phyloP scores from a whole-genome alignment of 2,888 invertebrate genomes.

The Stenodera caucasica region DNA sequence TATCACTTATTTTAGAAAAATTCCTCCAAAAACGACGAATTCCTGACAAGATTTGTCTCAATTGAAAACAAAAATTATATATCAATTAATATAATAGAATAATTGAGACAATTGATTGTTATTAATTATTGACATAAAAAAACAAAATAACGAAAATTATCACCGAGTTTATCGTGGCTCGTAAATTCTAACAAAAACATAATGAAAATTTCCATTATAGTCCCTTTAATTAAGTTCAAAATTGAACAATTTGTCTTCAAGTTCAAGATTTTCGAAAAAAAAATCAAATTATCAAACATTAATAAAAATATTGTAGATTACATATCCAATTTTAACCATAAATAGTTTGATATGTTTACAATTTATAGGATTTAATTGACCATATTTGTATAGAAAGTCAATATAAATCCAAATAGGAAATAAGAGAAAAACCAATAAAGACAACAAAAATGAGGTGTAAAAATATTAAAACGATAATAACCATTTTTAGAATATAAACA shows the following conservation, averaged over 20 bases:
- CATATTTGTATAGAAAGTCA: constrained; percentile 2
- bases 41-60: no score
- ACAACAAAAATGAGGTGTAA: background rate
- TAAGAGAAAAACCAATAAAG: background rate
- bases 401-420: background rate
- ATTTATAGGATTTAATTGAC: background rate
- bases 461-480: background rate
- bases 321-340: background rate
- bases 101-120: no score
- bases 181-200: background rate
- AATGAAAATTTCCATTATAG: background rate
- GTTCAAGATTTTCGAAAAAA: no score
- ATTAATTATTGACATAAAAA: no score
- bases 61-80: no score
- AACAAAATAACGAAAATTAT: no score
- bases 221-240: background rate
- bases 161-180: background rate
- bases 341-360: background rate
- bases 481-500: background rate
- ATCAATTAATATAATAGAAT: no score
- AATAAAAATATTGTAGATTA: no score
- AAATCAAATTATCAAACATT: no score
- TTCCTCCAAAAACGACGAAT: no score
- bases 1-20: background rate
- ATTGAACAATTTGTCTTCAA: background rate